Conservation (phyloP, 2,113 vertebrate species). For the Tenrec ecaudatus region DNA sequence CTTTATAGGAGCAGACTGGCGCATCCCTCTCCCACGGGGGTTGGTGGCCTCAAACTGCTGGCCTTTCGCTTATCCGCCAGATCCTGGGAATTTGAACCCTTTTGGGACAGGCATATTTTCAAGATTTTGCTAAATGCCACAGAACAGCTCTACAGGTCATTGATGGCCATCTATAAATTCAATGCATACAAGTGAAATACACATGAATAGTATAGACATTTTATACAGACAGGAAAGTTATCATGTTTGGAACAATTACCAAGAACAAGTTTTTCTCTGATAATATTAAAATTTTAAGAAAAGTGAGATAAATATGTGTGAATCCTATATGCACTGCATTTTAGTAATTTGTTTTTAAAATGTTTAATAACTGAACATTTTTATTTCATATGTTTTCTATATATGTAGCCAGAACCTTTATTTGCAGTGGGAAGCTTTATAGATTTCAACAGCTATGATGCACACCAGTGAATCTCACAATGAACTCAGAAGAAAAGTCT, state of each 20-base stretch:
- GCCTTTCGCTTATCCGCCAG: background rate
- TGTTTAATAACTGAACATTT: conserved; percentile 8
- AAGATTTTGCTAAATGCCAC: conserved; percentile 19
- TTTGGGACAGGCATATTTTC: conserved; percentile 10
- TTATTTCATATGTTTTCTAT: background rate
- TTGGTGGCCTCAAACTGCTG: background rate
- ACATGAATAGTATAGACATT: background rate
- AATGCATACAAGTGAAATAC: background rate
- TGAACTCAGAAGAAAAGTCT: background rate
- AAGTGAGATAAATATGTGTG: background rate
- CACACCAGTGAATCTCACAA: background rate
- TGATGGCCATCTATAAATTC: background rate
- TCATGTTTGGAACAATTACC: conserved; percentile 1
- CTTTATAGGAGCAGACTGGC: background rate
- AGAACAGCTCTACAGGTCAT: conserved; percentile 4
- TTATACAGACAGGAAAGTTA: background rate
- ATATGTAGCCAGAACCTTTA: background rate
- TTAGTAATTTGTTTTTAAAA: background rate
- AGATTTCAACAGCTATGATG: background rate
- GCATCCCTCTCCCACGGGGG: background rate
- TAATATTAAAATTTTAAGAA: conserved; percentile 21
- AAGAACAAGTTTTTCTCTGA: background rate
- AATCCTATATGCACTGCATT: background rate
- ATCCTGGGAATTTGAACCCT: background rate
- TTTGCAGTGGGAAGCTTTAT: background rate